Conservation (phyloP, 1,140 invertebrate genomes). For the Rhyzopertha dominica region DNA sequence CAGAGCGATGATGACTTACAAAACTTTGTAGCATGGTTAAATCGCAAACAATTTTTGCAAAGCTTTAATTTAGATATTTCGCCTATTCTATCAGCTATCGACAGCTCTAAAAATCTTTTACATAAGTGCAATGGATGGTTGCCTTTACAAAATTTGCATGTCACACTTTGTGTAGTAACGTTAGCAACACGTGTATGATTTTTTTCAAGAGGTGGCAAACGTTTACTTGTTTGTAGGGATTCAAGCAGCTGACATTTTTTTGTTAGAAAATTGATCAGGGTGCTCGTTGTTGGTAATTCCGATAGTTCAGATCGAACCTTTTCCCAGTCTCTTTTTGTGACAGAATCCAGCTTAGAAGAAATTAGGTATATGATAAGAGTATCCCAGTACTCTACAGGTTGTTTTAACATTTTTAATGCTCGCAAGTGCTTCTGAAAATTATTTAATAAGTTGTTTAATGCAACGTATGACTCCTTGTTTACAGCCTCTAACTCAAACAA, state of each 20-base stretch:
- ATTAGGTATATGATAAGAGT: constrained; percentile 21
- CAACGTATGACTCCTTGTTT: constrained; percentile 21
- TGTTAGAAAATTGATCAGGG: constrained; percentile 3
- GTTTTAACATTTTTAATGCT: constrained; percentile 19
- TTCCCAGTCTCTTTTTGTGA: constrained; percentile 25
- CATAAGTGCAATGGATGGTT: too few species aligned
- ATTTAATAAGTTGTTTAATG: constrained; percentile 19
- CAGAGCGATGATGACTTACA: too few species aligned
- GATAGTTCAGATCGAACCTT: neutral
- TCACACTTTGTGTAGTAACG: too few species aligned
- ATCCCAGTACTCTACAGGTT: constrained; percentile 22
- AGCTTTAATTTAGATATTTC: too few species aligned
- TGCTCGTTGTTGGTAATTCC: neutral
- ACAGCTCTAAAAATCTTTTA: too few species aligned
- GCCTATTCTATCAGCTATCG: too few species aligned
- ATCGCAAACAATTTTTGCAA: too few species aligned
- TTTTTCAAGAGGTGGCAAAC: too few species aligned
- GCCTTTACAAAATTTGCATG: too few species aligned
- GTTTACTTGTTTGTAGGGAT: constrained; percentile 1
- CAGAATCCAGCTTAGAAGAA: constrained; percentile 19
- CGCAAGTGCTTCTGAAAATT: constrained; percentile 20
- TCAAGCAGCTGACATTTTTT: constrained; percentile 9
- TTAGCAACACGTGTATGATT: too few species aligned
- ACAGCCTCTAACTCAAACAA: constrained; percentile 24
- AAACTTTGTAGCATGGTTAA: too few species aligned